Evolutionary conservation across 2,113 vertebrate genomes (phyloP), one percentile per base, ranked within the genome.

Genomic region (Catagonus wagneri): DNA sequence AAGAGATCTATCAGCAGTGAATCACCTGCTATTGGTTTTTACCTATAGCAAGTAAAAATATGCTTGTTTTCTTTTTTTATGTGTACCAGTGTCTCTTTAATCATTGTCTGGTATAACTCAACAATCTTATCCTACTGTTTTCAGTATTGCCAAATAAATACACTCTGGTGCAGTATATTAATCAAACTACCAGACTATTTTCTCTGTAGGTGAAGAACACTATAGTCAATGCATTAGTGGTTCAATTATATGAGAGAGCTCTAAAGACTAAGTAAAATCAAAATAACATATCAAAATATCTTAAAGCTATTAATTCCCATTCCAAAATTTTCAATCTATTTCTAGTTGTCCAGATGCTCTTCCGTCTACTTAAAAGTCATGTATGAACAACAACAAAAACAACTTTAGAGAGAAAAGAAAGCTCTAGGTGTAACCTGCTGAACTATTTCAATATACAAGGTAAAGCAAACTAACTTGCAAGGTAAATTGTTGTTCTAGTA

Each of bases 21-120:
- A 83, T 95, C 50, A 95, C 56, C 50, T 86, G 58, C 25, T 85
- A 54, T 36, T 84, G 32, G 34, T 60, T 96, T 90, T 85, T 86
- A 86, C 56, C 68, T 90, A 75, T 7, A 92, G 56, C 50, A 93
- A 93, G 52, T 22, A 92, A 95, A 96, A 90, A 93, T 44, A 89
- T 12, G 13, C 74, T 83, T 89, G 25, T 56, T 96, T 80, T 75
- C 76, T 76, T 93, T 89, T 44, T 94, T 81, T 89, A 81, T 89
- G 39, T 25, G n/a, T 71, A 88, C 27, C 44, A 25, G 23, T 29
- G n/a, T 81, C 69, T 93, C 71, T 68, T 94, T 75, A 94, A 84
- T 83, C 72, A 74, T 36, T 36, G 8, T 61, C 36, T 74, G n/a
- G 39, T 74, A 36, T 74, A 94, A 86, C 23, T 83, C 78, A 92